Conservation (phyloP, 2,888 invertebrate genomes). For the Hemicrepidius hirtus region DNA sequence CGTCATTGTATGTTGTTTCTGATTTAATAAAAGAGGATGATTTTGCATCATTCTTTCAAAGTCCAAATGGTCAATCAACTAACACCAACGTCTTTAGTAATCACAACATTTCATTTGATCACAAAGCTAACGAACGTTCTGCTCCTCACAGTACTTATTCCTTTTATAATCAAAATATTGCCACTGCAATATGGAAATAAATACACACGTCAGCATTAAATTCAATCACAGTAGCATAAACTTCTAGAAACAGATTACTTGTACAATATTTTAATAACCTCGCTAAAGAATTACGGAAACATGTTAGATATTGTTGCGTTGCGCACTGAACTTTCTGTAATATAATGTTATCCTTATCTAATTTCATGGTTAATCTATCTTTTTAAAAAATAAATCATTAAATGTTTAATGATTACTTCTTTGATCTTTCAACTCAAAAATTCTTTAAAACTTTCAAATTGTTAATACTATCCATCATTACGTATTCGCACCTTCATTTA, state of each 20-base stretch:
- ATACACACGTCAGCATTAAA: neutral
- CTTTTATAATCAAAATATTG: conserved; percentile 41
- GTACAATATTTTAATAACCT: too few species aligned
- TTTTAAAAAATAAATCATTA: too few species aligned
- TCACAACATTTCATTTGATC: conserved; percentile 38
- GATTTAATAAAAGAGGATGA: conserved; percentile 45
- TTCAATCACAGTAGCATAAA: neutral
- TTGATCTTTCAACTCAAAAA: too few species aligned
- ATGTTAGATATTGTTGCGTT: too few species aligned
- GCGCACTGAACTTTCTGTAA: too few species aligned
- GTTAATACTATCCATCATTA: too few species aligned
- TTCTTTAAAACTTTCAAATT: too few species aligned
- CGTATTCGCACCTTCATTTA: neutral
- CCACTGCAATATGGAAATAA: conserved; percentile 7
- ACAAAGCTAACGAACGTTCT: conserved; percentile 31
- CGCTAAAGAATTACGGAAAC: too few species aligned
- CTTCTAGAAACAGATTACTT: too few species aligned
- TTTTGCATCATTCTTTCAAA: conserved; percentile 48
- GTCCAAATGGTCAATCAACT: conserved; percentile 46
- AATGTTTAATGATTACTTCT: too few species aligned
- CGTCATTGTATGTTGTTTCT: conserved; percentile 24
- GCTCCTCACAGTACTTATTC: neutral
- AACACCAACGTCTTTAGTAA: conserved; percentile 28
- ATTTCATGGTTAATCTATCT: too few species aligned
- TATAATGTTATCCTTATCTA: too few species aligned